Evolutionary conservation across 2,797 vertebrate species (phyloP), one percentile per base, ranked within the genome.

Genomic region (Cyprinodon diabolis): DNA sequence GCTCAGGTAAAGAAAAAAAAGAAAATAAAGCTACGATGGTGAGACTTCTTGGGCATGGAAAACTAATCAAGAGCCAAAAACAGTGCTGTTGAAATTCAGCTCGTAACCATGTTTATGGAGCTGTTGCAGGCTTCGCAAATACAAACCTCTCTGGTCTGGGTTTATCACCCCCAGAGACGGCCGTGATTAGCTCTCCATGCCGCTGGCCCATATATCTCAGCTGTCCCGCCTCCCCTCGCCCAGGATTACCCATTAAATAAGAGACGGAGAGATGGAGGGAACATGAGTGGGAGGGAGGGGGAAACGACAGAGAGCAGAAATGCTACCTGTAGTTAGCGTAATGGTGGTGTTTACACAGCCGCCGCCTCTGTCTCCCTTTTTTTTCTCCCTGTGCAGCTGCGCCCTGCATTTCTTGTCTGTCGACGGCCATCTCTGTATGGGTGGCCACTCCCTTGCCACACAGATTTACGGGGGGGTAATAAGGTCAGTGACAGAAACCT

Each of bases 111-210:
- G 88, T 92, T 92, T 92, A 89, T 86, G 82, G 86, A 90, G 86
- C 84, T 55, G 71, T 76, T 77, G 83, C 79, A 47, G 79, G 70
- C 84, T 87, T 83, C 43, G 80, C 86, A 87, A 89, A 87, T 85
- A 86, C 86, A 83, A 87, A 84, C 89, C 86, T 81, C 82, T 77
- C 74, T 66, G 74, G 87, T 85, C 85, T 73, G 68, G 87, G 80
- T 90, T 89, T 88, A 89, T 91, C 90, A 91, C 88, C 86, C 88
- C 86, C 80, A 89, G 91, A 91, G 89, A 90, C 76, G 79, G 84
- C 85, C 90, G 71, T 90, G 90, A 93, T 92, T 90, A 90, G 90
- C 89, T 84, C 84, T 77, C 76, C 82, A 68, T 80, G 54, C 86
- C 63, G 76, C 74, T 78, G 70, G 80, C 82, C 43, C 79, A 84